Evolutionary conservation across 2,888 invertebrate genomes (phyloP).

Genomic region (Trimorus sp.): DNA sequence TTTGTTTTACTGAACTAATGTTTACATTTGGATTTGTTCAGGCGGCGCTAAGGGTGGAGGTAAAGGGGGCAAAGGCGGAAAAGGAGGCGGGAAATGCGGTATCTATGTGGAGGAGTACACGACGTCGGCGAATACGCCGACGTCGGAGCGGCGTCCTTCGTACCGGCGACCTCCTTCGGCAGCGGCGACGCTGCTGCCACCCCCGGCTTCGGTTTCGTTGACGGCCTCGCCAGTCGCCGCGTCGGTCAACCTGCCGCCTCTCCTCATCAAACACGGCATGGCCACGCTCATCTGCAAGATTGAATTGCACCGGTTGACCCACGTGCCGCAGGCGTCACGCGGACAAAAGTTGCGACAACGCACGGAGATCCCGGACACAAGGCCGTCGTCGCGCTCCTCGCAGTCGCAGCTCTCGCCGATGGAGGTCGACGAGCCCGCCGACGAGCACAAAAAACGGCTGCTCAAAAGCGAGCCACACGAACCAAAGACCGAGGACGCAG

Average conservation of each 20-base stretch:
- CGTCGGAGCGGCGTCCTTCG: constrained; percentile 81
- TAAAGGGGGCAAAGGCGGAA: constrained; percentile 86
- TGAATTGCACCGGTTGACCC: constrained; percentile 80
- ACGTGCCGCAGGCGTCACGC: constrained; percentile 78
- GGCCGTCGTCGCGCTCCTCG: constrained; percentile 79
- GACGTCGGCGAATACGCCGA: constrained; percentile 77
- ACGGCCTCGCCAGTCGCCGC: constrained; percentile 68
- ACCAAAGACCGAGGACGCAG: constrained; percentile 65
- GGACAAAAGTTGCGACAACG: constrained; percentile 83
- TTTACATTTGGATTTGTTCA: constrained; percentile 27
- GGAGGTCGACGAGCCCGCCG: constrained; percentile 75
- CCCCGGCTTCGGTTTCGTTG: no score
- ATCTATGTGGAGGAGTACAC: constrained; percentile 80
- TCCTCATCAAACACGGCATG: constrained; percentile 74
- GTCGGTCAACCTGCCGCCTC: constrained; percentile 68
- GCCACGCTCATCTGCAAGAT: constrained; percentile 81
- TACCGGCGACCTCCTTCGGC: constrained; percentile 75
- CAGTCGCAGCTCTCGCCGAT: constrained; percentile 60
- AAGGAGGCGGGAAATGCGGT: constrained; percentile 87
- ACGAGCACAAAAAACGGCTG: constrained; percentile 51
- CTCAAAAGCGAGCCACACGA: constrained; percentile 65
- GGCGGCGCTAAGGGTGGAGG: constrained; percentile 83
- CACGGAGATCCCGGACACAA: constrained; percentile 82
- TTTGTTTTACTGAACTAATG: no score
- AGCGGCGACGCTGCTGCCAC: no score